Conservation (phyloP, 2,797 vertebrate genomes). For the Lagocephalus sceleratus region DNA sequence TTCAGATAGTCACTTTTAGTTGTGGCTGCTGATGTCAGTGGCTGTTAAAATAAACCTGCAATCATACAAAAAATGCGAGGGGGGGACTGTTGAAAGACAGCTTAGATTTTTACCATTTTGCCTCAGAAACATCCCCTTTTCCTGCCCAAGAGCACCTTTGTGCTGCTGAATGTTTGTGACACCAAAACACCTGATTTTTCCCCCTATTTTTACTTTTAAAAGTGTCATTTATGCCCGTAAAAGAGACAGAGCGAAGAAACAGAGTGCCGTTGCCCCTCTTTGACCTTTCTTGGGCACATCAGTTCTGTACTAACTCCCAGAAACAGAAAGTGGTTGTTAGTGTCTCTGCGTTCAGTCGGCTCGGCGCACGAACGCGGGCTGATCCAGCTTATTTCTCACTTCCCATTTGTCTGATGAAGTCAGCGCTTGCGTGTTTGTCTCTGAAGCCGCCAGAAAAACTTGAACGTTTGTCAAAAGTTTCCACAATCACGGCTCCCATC, state of each 20-base stretch:
- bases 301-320: not conserved
- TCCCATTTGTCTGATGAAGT: conserved; percentile 59
- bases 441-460: conserved; percentile 56
- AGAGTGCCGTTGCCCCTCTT: not conserved
- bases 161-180: not conserved
- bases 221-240: not conserved
- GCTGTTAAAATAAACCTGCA: conserved; percentile 24
- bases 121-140: not conserved
- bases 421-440: conserved; percentile 43
- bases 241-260: not conserved
- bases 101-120: not conserved
- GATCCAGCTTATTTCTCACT: conserved; percentile 53
- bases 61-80: conserved; percentile 11
- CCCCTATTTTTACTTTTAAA: not conserved
- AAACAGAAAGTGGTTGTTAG: no score
- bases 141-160: not conserved
- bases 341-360: conserved; percentile 20
- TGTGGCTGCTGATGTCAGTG: conserved; percentile 37
- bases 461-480: conserved; percentile 31
- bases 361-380: conserved; percentile 25
- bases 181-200: not conserved
- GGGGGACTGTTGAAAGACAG: conserved; percentile 1
- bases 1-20: conserved; percentile 74
- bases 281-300: not conserved
- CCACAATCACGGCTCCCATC: conserved; percentile 72